Base-by-base conservation (phyloP, 2,888 invertebrate genomes). In the Drosophila koepferae region DNA sequence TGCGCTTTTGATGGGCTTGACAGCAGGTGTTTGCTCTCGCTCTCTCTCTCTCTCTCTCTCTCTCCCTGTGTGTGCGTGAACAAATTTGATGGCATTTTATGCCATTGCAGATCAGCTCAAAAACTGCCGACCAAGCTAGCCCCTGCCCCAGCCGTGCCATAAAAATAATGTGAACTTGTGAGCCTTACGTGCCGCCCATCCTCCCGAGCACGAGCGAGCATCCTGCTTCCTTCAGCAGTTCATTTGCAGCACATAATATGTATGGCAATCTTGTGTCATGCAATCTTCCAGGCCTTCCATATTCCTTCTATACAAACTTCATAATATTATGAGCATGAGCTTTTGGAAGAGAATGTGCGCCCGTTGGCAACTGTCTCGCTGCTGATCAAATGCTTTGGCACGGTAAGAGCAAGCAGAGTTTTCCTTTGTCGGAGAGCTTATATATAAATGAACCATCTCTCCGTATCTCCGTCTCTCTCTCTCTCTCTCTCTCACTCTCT, bases 81-180 rank as follows among this genome's bases (percentile, higher is more conserved):
- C 20, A 74, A 86, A 84, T 89, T 86, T 89, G 85, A 89, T 86
- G 80, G 82, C 82, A 76, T 77, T 89, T 84, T 85, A 74, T 71
- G 73, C 77, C 63, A 58, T 61, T 73, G 85, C 86, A 85, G 84
- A 89, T 89, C 84, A 87, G 61, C 71, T 44, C 65, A 48, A 77
- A 82, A 85, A 76, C 61, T 82, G 80, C 72, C 71, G 81, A 82
- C 64, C 63, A 49, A 61, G 54, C 54, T 54, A 28, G 6, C 54
- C 54, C 71, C 66, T 71, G 77, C 41, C 55, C 28, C 54, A 55
- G 41, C n/a, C 66, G 63, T 76, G 67, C 49, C 68, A 80, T 78
- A 68, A 80, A 77, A 77, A 65, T 78, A 65, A 78, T 77, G 59
- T 51, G 58, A 34, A 59, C 16, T 63, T 72, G 59, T 51, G 61